A percentile compares a stretch with the other conserved stretches of the same genome.
These are phyloP conservation scores for Malachius bipustulatus DNA, from an alignment of 2,888 invertebrate species.

Conservation along the genomic window DNA sequence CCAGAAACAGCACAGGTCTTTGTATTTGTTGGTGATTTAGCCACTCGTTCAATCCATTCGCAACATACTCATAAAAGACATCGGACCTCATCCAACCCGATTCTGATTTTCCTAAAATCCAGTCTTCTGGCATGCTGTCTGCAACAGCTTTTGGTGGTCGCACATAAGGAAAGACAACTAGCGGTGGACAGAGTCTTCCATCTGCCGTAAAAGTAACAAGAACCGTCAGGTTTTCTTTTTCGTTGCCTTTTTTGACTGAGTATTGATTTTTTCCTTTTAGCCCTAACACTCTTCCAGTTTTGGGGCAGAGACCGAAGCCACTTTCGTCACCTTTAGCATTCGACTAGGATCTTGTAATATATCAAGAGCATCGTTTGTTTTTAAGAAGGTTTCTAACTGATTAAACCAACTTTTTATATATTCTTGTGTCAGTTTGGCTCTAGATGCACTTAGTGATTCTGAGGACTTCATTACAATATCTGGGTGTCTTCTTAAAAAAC, in stretches of 20 bases:
- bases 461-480: constrained; percentile 11
- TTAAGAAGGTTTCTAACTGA: constrained; percentile 13
- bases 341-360: constrained; percentile 19
- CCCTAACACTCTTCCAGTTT: constrained; percentile 23
- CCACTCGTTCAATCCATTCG: constrained; percentile 22
- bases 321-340: constrained; percentile 29
- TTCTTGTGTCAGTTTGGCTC: constrained; percentile 18
- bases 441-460: constrained; percentile 16
- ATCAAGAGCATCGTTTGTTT: constrained; percentile 10
- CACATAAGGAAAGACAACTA: constrained; percentile 15
- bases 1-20: constrained; percentile 20
- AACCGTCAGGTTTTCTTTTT: constrained; percentile 27
- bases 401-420: constrained; percentile 18
- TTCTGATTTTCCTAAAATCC: constrained; percentile 24
- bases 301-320: constrained; percentile 26
- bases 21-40: constrained; percentile 14
- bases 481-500: constrained; percentile 13
- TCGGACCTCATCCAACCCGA: constrained; percentile 21
- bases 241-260: constrained; percentile 23
- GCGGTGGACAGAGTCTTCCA: constrained; percentile 22
- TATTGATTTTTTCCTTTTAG: constrained; percentile 21
- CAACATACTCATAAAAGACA: no score
- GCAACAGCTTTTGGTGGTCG: constrained; percentile 11
- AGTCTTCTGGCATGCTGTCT: constrained; percentile 24
- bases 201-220: constrained; percentile 26